A percentile compares a stretch with the other conserved stretches of the same genome.
Conservation (phyloP, 2,888 invertebrate genomes). For the Onthophagus sagittarius region DNA sequence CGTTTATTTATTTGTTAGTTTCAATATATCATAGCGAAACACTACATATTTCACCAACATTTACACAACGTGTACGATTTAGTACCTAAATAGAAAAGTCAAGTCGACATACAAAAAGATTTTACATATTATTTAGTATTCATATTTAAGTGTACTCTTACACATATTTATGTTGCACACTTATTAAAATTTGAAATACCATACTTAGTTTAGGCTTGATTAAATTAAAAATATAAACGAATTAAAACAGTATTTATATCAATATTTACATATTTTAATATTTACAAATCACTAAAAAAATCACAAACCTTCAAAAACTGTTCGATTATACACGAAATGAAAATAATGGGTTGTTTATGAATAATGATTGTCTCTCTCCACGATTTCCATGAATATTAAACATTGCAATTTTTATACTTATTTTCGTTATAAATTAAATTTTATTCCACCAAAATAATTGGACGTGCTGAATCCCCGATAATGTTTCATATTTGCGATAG, state of each 20-base stretch:
- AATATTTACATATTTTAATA: neutral
- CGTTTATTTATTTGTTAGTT: neutral
- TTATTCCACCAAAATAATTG: too few species aligned
- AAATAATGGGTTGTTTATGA: neutral
- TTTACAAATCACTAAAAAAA: neutral
- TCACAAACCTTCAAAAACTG: neutral
- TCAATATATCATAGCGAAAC: neutral
- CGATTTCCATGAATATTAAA: neutral
- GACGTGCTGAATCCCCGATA: too few species aligned
- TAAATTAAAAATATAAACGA: neutral
- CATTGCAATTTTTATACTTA: neutral
- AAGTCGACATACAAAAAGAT: neutral
- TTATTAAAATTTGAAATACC: too few species aligned
- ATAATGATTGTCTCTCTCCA: neutral
- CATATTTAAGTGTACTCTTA: neutral
- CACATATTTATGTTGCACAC: too few species aligned
- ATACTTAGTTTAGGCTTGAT: neutral
- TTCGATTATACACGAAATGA: neutral
- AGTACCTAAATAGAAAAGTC: neutral
- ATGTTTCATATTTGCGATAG: too few species aligned
- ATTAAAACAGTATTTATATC: neutral
- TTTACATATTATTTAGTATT: neutral
- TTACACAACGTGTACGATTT: neutral
- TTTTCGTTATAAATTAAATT: neutral
- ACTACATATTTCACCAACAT: neutral